Percentiles rank a stretch among this genome's conserved stretches.
Conservation (phyloP, 92 coral and sea anemone species). For the Parazoanthus darwini region DNA sequence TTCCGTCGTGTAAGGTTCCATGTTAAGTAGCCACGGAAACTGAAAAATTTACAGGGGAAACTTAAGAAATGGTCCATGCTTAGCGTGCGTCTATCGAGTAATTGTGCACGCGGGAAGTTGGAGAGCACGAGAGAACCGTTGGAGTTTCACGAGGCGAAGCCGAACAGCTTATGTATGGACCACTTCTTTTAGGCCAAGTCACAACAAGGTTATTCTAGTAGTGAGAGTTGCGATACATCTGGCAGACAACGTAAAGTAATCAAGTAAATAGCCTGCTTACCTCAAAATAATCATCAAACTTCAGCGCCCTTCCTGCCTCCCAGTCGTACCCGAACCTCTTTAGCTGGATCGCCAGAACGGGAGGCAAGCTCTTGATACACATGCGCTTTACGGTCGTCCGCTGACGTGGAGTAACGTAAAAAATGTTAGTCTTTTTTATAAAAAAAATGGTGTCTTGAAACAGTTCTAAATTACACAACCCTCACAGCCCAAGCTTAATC, state of each 20-base stretch:
- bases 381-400: constrained; percentile 95
- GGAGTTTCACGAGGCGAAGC: neutral
- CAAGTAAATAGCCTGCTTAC: constrained; percentile 23
- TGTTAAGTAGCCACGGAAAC: constrained; percentile 83
- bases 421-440: neutral
- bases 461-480: neutral
- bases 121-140: too few species aligned
- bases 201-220: too few species aligned
- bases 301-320: constrained; percentile 91
- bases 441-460: neutral
- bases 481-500: neutral
- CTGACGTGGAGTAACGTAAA: constrained; percentile 42
- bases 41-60: neutral
- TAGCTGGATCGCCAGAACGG: constrained; percentile 84
- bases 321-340: constrained; percentile 95
- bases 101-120: too few species aligned
- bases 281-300: constrained; percentile 92
- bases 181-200: too few species aligned
- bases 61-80: too few species aligned
- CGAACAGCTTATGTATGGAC: neutral
- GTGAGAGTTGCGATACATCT: neutral
- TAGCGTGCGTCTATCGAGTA: too few species aligned
- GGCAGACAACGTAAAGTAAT: neutral
- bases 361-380: constrained; percentile 92
- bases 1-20: constrained; percentile 90